Evolutionary conservation across 2,113 vertebrate species (phyloP), one percentile per base, ranked within the genome.

Genomic region (Nibea coibor): DNA sequence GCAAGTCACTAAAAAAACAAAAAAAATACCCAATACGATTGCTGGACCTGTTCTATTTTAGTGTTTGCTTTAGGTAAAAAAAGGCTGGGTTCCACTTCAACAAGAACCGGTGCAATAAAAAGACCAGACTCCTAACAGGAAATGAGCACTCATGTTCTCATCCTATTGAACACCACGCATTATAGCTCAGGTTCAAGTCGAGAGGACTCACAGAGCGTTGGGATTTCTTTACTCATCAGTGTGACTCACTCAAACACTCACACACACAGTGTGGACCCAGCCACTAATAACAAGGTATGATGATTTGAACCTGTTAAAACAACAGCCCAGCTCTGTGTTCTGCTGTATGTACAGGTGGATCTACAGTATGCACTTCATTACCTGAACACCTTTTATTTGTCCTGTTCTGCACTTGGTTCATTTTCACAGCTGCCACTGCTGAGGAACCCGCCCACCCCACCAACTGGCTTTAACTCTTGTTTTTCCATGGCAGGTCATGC

Each of bases 381-480:
- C 47, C 68, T 56, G 31, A 4, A 67, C 62, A 45, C 74, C 72
- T 80, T 82, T 85, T 77, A 54, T 85, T 81, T 74, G 24, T 65
- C 47, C 61, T 72, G 45, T 84, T 75, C 20, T 10, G 26, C 26
- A 17, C 20, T 39, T 43, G 24, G 17, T 78, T 68, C 66, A 77
- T 82, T 81, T 89, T 82, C 81, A 86, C 85, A 83, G 76, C 87
- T 88, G 75, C 76, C 75, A 80, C 78, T 80, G 67, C 86, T 87
- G 58, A 58, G 12, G 10, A 31, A 26, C 48, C 66, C 66, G 12
- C 35, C 62, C 78, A 24, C 43, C 50, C 72, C 43, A 31, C 31
- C 28, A 31, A 45, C 57, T 22, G 39, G 26, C 50, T 20, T 17
- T 10, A 63, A 74, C 74, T 72, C 64, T 56, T 72, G 79, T 75